A percentile compares a stretch with the other conserved stretches of the same genome.
Evolutionary conservation across 1,140 invertebrate genomes (phyloP).

Genomic region (Helicorthomorpha holstii): DNA sequence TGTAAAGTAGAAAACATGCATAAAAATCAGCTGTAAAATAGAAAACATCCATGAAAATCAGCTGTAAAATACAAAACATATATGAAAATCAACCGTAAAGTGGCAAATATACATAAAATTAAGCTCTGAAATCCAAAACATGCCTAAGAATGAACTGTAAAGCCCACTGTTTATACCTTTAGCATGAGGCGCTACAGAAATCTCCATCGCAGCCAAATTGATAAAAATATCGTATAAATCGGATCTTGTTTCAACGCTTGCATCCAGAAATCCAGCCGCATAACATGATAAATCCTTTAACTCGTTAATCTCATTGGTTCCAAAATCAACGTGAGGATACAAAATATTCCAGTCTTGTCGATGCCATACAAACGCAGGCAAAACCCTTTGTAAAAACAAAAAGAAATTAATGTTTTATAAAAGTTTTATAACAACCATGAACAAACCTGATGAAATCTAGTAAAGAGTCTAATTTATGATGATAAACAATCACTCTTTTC

Average conservation of each 20-base stretch:
- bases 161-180: too few relatives aligned
- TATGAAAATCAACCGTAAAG: too few relatives aligned
- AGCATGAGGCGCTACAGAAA: conserved; percentile 38
- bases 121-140: too few relatives aligned
- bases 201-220: conserved; percentile 41
- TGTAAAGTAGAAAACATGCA: too few relatives aligned
- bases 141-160: too few relatives aligned
- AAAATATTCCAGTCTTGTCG: conserved; percentile 34
- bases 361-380: conserved; percentile 41
- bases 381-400: conserved; percentile 20
- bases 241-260: conserved; percentile 31
- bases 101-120: too few relatives aligned
- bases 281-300: conserved; percentile 34
- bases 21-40: too few relatives aligned
- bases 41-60: too few relatives aligned
- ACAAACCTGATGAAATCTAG: conserved; percentile 18
- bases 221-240: conserved; percentile 45
- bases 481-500: conserved; percentile 41
- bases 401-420: too few relatives aligned
- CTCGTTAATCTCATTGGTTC: conserved; percentile 31
- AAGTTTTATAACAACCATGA: too few relatives aligned
- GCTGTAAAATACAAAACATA: too few relatives aligned
- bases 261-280: conserved; percentile 40
- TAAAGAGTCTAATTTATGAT: conserved; percentile 36
- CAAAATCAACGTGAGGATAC: conserved; percentile 38